Evolutionary conservation across 2,797 vertebrate genomes (phyloP).

Genomic region (Atherinosoma microstoma): DNA sequence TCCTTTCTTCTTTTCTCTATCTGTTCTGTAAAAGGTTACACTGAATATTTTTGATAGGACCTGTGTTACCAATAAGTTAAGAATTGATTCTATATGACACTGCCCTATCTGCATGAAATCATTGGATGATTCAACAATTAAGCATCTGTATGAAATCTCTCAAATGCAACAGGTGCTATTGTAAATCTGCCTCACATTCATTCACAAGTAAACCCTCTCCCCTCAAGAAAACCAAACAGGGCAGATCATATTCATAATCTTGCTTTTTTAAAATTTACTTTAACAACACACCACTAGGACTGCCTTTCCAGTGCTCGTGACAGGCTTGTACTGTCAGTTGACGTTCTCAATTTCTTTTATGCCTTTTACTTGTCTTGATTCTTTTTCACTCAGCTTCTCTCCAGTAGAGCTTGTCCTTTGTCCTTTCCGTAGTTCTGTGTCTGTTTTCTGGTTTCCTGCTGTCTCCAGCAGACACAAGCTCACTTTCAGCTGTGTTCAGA

Average conservation of each 20-base stretch:
- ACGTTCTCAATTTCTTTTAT: slow-evolving; percentile 44
- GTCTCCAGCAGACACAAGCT: slow-evolving; percentile 71
- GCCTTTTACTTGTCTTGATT: slow-evolving; percentile 51
- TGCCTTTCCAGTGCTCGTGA: slow-evolving; percentile 13
- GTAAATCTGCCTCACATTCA: slow-evolving; percentile 77
- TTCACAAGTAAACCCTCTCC: slow-evolving; percentile 76
- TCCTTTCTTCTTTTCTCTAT: slow-evolving; percentile 8
- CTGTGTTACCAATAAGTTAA: slow-evolving; percentile 15
- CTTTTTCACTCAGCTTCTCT: slow-evolving; percentile 54
- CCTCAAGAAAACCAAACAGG: slow-evolving; percentile 16
- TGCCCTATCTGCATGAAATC: slow-evolving; percentile 40
- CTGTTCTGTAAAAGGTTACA: slow-evolving; percentile 11
- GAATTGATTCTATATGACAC: slow-evolving; percentile 38
- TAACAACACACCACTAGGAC: slow-evolving; percentile 59
- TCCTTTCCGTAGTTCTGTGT: slow-evolving; percentile 61
- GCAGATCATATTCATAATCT: slow-evolving; percentile 44
- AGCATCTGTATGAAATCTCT: slow-evolving; percentile 25
- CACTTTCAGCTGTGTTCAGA: slow-evolving; percentile 80
- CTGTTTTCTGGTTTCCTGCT: slow-evolving; percentile 71
- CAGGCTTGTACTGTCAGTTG: slow-evolving; percentile 37
- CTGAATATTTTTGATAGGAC: not conserved
- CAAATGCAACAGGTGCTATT: slow-evolving; percentile 57
- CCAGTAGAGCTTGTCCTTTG: slow-evolving; percentile 55
- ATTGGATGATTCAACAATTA: slow-evolving; percentile 33
- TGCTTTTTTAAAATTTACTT: slow-evolving; percentile 50